Evolutionary conservation across 1,140 invertebrate genomes (phyloP), one percentile per base, ranked within the genome.

Genomic region (Phthorimaea operculella): DNA sequence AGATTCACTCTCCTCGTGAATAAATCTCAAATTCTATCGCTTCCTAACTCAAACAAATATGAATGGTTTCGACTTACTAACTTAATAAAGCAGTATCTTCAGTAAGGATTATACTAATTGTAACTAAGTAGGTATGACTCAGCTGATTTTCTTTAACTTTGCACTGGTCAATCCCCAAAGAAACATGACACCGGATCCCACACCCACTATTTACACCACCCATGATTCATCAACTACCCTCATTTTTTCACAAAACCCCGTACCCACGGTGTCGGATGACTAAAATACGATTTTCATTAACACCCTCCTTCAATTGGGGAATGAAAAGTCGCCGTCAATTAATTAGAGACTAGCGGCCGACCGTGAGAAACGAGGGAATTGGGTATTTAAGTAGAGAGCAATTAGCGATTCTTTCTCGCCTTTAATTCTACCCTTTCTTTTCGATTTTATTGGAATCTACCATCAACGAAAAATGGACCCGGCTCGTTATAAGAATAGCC

Each of bases 311-410:
- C 62, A 44, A 60, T 62, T 62, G 63, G 68, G 67, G 66, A 76
- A 72, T 77, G 71, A 72, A 76, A 77, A 74, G 72, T 76, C 71
- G 66, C 58, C 63, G 66, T 60, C 68, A 68, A 79, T 76, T 79
- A 79, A 77, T 79, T 76, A 79, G 61, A 33, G 48, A 14, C 36
- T 57, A 59, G 60, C 55, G 53, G 15, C 45, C 18, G 59, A 51
- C 48, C 60, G 60, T 62, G 55, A 58, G 60, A 62, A 58, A 45
- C 39, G 47, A 34, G 33, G 34, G 47, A n/a, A 17, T 15, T 16
- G 15, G n/a, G 42, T 11, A 28, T 8, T 9, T 14, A 47, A 47
- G 44, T 15, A 15, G 16, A 9, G 9, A 47, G 36, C n/a, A 12
- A 39, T 39, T 39, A 39, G 36, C 2, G n/a, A 9, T 39, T 12